These are phyloP conservation scores for Entomobrya multifasciata DNA, from an alignment of 2,888 invertebrate genomes.

Conservation along the genomic window DNA sequence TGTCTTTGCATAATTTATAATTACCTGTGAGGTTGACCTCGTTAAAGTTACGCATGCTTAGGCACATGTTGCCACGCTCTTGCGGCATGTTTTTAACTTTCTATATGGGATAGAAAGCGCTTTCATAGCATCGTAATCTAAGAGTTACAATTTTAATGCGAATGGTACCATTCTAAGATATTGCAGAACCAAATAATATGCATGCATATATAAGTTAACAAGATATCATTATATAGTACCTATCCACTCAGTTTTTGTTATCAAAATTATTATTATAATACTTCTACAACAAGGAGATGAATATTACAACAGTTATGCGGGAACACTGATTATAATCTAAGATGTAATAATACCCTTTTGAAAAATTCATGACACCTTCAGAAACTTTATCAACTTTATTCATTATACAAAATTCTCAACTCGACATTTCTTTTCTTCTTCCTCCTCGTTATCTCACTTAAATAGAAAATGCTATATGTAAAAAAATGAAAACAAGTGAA, in stretches of 20 bases:
- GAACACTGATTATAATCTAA: slow-evolving; percentile 1
- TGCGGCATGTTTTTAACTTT: no score
- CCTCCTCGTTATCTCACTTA: not conserved
- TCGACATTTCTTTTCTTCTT: not conserved
- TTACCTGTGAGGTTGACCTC: not conserved
- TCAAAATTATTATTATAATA: not conserved
- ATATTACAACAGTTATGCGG: slow-evolving; percentile 12
- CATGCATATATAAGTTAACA: not conserved
- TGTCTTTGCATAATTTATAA: slow-evolving; percentile 3
- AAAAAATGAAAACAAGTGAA: no score
- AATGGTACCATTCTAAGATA: not conserved
- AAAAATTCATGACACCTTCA: slow-evolving; percentile 18
- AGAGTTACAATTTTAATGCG: not conserved
- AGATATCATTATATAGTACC: not conserved
- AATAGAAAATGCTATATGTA: not conserved
- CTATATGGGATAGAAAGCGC: no score
- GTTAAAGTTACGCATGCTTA: slow-evolving; percentile 5
- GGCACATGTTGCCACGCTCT: no score
- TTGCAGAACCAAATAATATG: not conserved
- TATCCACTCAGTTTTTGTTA: not conserved
- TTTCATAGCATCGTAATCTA: not conserved
- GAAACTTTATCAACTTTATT: slow-evolving; percentile 17
- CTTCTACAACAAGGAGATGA: no score
- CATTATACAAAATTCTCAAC: slow-evolving; percentile 13
- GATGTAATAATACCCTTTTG: slow-evolving; percentile 2